Conservation (phyloP, 2,113 vertebrate genomes). For the Cairina moschata region DNA sequence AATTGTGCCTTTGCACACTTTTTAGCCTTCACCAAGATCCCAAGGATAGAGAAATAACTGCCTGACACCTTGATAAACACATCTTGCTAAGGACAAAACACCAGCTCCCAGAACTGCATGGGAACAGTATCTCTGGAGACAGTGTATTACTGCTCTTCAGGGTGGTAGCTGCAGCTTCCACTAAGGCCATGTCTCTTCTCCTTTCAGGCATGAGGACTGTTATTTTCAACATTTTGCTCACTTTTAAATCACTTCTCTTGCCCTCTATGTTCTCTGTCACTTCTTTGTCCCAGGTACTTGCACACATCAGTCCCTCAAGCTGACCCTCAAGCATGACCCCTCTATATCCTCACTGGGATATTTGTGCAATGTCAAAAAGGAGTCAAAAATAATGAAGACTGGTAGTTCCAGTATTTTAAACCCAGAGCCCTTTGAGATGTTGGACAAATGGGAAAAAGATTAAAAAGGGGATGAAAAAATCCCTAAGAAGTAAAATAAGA, state of each 20-base stretch:
- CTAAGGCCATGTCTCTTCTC: not conserved
- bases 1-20: not conserved
- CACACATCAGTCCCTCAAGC: not conserved
- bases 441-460: not conserved
- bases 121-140: not conserved
- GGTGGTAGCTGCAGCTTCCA: not conserved
- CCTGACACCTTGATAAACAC: not conserved
- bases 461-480: not conserved
- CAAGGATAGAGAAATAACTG: not conserved
- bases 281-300: not conserved
- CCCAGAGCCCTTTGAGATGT: not conserved
- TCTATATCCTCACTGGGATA: not conserved
- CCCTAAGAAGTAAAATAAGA: not conserved
- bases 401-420: not conserved
- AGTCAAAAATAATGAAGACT: not conserved
- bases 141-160: not conserved
- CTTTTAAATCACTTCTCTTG: not conserved
- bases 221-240: not conserved
- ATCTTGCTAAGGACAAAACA: not conserved
- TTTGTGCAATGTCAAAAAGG: not conserved
- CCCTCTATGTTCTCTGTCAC: not conserved
- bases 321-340: too few relatives aligned
- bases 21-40: not conserved
- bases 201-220: not conserved
- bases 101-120: not conserved